phyloP scores from a whole-genome alignment of 2,888 invertebrate genomes.

The Lobophora halterata region DNA sequence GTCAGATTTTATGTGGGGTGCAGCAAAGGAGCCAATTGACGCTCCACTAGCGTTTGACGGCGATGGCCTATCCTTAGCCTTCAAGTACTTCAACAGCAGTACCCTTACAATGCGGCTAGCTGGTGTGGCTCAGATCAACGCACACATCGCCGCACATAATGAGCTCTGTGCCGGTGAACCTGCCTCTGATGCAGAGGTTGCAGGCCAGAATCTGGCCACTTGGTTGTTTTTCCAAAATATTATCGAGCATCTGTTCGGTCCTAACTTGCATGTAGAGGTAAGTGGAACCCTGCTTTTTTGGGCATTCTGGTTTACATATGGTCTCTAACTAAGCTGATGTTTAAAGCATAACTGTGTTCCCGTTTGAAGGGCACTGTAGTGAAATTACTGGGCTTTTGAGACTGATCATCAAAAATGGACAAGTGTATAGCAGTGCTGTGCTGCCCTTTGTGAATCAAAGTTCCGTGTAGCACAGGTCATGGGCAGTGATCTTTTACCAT shows the following conservation, averaged over 20 bases:
- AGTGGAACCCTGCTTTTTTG: no score
- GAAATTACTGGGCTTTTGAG: no score
- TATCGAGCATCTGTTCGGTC: slow-evolving; percentile 97
- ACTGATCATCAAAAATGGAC: no score
- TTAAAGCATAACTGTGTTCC: no score
- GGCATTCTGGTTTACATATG: no score
- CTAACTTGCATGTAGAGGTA: slow-evolving; percentile 97
- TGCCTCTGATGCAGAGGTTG: slow-evolving; percentile 90
- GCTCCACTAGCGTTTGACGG: slow-evolving; percentile 92
- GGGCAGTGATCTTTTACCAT: no score
- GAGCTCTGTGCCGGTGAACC: slow-evolving; percentile 95
- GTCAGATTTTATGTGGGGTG: slow-evolving; percentile 96
- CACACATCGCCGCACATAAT: slow-evolving; percentile 94
- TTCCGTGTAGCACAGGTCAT: no score
- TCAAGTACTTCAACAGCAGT: slow-evolving; percentile 97
- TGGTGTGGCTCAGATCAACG: slow-evolving; percentile 96
- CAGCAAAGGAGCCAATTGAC: slow-evolving; percentile 95
- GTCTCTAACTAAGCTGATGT: no score
- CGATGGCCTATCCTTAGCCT: slow-evolving; percentile 95
- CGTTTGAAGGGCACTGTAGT: no score
- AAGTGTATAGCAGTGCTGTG: no score
- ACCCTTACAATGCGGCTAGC: slow-evolving; percentile 96
- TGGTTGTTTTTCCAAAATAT: slow-evolving; percentile 95
- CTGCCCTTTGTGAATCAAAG: no score
- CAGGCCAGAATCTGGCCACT: slow-evolving; percentile 90